Evolutionary conservation across 2,888 invertebrate species (phyloP), one percentile per base, ranked within the genome.

Genomic region (Rhodophaea formosa): DNA sequence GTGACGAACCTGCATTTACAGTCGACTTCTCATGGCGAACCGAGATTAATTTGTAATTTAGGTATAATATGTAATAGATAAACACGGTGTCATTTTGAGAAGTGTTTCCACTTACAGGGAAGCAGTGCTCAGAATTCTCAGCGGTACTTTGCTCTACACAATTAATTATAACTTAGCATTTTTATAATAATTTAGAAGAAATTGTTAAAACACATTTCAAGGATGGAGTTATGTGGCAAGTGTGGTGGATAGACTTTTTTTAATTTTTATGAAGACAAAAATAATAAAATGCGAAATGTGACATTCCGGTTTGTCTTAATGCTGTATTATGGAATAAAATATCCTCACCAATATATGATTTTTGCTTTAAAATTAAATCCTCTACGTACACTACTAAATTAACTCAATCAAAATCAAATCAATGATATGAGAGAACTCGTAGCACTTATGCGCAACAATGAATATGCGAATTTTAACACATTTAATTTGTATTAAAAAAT

Each of bases 281-380:
- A 80, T 80, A 81, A 82, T 85, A 82, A 80, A 82, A 83, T 86
- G 82, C 82, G 82, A 85, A 80, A 86, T 90, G 89, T 89, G 90
- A 91, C 91, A 91, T 91, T 91, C 91, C 91, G 91, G 91, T 90
- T 91, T 90, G 88, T 91, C 91, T 90, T 88, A 82, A 75, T 88
- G 90, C 91, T 91, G 90, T 91, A 88, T 90, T 90, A 90, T 89
- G 90, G 90, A 91, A 90, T 91, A 90, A 91, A 91, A 88, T 91
- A 90, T 90, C 91, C 91, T 90, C 89, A 91, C 88, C 81, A 86
- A 87, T 74, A 69, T 80, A 75, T 77, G 80, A 80, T 83, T 82
- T 85, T 85, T 84, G 75, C 69, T 77, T 71, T 70, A 45, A 64
- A 61, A 68, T 59, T 53, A 47, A 47, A 57, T 64, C 65, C 66